Conservation (phyloP, 2,113 vertebrate species). For the Hippocampus zosterae region DNA sequence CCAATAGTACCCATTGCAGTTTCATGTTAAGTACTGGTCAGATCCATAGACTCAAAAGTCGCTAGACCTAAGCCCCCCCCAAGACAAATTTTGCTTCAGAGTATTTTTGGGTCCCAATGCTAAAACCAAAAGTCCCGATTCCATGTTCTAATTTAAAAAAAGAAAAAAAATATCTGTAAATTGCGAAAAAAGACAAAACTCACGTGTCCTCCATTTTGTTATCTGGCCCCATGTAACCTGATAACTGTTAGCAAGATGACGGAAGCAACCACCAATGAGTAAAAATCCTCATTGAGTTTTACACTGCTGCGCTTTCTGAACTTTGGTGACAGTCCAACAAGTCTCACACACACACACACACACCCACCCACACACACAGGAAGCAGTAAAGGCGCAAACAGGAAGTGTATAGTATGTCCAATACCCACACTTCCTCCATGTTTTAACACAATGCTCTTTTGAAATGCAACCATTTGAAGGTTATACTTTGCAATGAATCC, state of each 20-base stretch:
- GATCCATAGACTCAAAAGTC: background rate
- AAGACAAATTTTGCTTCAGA: background rate
- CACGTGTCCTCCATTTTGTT: conserved; percentile 4
- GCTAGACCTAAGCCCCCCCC: background rate
- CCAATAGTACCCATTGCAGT: background rate
- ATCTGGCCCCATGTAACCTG: conserved; percentile 30
- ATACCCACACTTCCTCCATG: background rate
- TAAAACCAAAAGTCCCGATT: background rate
- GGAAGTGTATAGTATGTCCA: conserved; percentile 23
- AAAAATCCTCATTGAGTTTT: background rate
- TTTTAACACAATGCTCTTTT: background rate
- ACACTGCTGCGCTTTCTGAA: conserved; percentile 31
- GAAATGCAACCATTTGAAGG: background rate
- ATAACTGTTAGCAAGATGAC: conserved; percentile 42
- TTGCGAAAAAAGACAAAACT: background rate
- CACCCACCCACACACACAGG: background rate
- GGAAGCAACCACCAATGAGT: conserved; percentile 16
- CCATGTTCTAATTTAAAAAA: background rate
- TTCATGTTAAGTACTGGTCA: background rate
- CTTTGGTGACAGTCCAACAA: conserved; percentile 10
- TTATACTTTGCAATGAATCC: background rate
- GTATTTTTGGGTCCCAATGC: background rate
- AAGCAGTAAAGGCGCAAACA: conserved; percentile 24
- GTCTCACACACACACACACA: background rate
- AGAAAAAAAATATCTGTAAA: too few species aligned